Base-by-base conservation (phyloP, 1,140 invertebrate genomes). In the Bombus polaris region DNA sequence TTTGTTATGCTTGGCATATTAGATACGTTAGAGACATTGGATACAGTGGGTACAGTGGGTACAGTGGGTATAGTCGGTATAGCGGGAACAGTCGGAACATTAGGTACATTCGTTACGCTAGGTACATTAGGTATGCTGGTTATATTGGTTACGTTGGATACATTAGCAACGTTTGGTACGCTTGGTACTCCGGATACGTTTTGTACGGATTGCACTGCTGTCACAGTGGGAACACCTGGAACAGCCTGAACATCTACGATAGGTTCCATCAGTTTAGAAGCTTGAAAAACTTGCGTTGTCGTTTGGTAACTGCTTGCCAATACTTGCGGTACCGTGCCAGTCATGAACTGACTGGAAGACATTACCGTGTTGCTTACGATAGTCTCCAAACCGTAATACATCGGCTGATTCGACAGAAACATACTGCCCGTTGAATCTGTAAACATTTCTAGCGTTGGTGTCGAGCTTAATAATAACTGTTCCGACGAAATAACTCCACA, bases 351-450 rank as follows among this genome's bases (percentile, higher is more conserved):
- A 92, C 97, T 97, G 42, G 97, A 97, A 37, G 97, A 97, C 97
- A 98, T 98, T 0, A 98, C 97, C 25, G 97, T 98, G 91, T 98
- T 98, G 93, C 97, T 97, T 22, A 98, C 97, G 81, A 98, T 97
- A 0, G 97, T 98, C 94, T 98, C 97, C 86, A 98, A 95, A 1
- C 97, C 97, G 86, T 98, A 97, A 91, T 97, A 98, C 92, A 98
- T 97, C 4, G 97, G 97, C 86, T 97, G 97, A 39, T 96, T 97
- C 42, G 96, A 95, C 59, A 97, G 95, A 88, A 97, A 97, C 95
- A 97, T 97, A 80, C 96, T 96, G 3, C 96, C 96, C 66, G 96
- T 96, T 1, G 96, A 96, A 91, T 97, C 96, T 9, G 96, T 96
- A 28, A 97, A 96, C 95, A 97, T 97, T 92, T 97, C 97, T 70